These are phyloP conservation scores for Rachycentron canadum DNA, from an alignment of 2,797 vertebrate genomes.

Conservation along the genomic window DNA sequence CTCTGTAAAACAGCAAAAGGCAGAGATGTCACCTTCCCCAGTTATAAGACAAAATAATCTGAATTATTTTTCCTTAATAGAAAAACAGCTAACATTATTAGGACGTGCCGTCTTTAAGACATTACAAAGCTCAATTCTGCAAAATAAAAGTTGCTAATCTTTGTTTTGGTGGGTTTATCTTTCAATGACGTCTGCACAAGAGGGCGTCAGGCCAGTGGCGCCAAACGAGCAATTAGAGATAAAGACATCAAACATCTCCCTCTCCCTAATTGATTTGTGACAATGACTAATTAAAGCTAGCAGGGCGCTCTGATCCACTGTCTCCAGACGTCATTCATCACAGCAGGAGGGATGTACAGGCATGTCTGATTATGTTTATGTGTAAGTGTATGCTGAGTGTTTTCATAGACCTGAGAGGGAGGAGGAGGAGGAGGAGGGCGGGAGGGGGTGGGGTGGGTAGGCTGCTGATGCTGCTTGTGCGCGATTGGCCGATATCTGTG, in stretches of 20 bases:
- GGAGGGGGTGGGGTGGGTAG: conserved; percentile 59
- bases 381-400: conserved; percentile 30
- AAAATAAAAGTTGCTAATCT: conserved; percentile 7
- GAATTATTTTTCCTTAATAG: not conserved
- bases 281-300: conserved; percentile 82
- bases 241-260: conserved; percentile 63
- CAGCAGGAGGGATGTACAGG: conserved; percentile 60
- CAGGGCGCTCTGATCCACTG: conserved; percentile 71
- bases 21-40: not conserved
- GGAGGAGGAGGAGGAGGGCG: conserved; percentile 40
- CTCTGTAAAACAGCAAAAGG: not conserved
- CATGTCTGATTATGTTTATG: conserved; percentile 69
- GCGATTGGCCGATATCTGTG: conserved; percentile 34
- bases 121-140: not conserved
- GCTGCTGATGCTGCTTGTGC: conserved; percentile 28
- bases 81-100: not conserved
- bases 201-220: conserved; percentile 20
- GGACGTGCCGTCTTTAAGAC: not conserved
- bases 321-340: conserved; percentile 81
- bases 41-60: not conserved
- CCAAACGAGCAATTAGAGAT: conserved; percentile 48
- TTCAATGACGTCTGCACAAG: not conserved
- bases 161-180: conserved; percentile 32
- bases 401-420: conserved; percentile 9
- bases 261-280: conserved; percentile 82